Percentiles rank a stretch among this genome's conserved stretches.
These are phyloP conservation scores for Tortricodes alternella DNA, from an alignment of 2,888 invertebrate species.

Conservation along the genomic window DNA sequence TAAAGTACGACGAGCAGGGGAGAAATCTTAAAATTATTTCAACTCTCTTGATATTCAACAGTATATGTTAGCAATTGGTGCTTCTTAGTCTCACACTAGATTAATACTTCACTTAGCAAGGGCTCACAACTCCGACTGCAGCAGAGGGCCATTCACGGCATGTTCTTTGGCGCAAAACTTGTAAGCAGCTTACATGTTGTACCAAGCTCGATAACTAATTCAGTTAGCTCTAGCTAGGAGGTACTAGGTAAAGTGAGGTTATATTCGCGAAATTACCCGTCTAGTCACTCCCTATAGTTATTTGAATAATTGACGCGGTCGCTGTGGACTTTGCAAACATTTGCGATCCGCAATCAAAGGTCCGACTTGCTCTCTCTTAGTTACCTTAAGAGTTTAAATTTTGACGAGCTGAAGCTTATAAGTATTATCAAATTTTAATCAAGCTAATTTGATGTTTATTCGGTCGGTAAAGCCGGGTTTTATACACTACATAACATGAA, in stretches of 20 bases:
- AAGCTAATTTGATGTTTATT: constrained; percentile 1
- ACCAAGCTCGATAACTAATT: constrained; percentile 49
- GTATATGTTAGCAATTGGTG: background rate
- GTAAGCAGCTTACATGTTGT: constrained; percentile 73
- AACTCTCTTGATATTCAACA: background rate
- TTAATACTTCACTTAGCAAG: constrained; percentile 15
- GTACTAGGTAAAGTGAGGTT: constrained; percentile 35
- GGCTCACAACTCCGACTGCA: constrained; percentile 13
- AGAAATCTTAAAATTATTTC: background rate
- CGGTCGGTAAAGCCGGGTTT: background rate
- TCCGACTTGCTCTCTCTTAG: constrained; percentile 56
- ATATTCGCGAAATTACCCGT: constrained; percentile 73
- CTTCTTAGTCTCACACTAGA: constrained; percentile 5
- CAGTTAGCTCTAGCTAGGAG: constrained; percentile 33
- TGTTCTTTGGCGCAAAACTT: constrained; percentile 68
- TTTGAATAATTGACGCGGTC: constrained; percentile 77
- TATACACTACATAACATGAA: too few species aligned
- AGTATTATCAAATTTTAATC: constrained; percentile 16
- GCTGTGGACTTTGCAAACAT: constrained; percentile 72
- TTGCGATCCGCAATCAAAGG: constrained; percentile 76
- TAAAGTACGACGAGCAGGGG: too few species aligned
- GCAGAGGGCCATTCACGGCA: constrained; percentile 51
- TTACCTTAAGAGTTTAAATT: constrained; percentile 31
- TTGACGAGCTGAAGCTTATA: constrained; percentile 10
- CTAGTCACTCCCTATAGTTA: constrained; percentile 63